Evolutionary conservation across 2,888 invertebrate genomes (phyloP).

Genomic region (Parochlus steinenii): DNA sequence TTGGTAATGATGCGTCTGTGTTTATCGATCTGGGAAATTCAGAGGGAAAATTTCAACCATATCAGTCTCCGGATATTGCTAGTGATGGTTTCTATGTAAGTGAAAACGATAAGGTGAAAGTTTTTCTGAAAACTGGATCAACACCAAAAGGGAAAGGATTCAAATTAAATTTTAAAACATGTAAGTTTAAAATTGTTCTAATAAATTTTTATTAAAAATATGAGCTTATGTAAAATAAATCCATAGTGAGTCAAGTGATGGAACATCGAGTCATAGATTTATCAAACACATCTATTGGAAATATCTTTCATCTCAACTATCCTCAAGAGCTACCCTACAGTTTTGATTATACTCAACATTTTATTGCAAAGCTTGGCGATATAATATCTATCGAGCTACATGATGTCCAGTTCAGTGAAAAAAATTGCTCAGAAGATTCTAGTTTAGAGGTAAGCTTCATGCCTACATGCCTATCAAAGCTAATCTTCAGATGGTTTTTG

Average conservation of each 20-base stretch:
- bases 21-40: slow-evolving; percentile 40
- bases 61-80: slow-evolving; percentile 34
- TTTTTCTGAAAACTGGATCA: slow-evolving; percentile 46
- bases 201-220: neutral
- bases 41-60: slow-evolving; percentile 37
- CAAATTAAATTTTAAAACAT: slow-evolving; percentile 45
- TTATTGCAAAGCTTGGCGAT: slow-evolving; percentile 38
- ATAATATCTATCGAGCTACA: slow-evolving; percentile 34
- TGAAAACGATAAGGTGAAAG: slow-evolving; percentile 38
- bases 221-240: neutral
- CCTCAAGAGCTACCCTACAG: slow-evolving; percentile 35
- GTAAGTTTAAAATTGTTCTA: slow-evolving; percentile 25
- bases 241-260: slow-evolving; percentile 22
- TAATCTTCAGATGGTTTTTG: neutral
- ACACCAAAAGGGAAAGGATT: slow-evolving; percentile 50
- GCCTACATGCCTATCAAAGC: neutral
- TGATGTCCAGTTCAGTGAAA: slow-evolving; percentile 31
- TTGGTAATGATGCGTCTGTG: slow-evolving; percentile 37
- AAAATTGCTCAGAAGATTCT: slow-evolving; percentile 31
- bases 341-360: slow-evolving; percentile 36
- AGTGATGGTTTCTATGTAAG: slow-evolving; percentile 54
- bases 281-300: slow-evolving; percentile 31
- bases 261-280: slow-evolving; percentile 33
- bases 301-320: slow-evolving; percentile 39
- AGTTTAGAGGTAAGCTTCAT: slow-evolving; percentile 34